These are phyloP conservation scores for Phenganax subtilis DNA, from an alignment of 92 coral and sea anemone genomes.

Conservation along the genomic window DNA sequence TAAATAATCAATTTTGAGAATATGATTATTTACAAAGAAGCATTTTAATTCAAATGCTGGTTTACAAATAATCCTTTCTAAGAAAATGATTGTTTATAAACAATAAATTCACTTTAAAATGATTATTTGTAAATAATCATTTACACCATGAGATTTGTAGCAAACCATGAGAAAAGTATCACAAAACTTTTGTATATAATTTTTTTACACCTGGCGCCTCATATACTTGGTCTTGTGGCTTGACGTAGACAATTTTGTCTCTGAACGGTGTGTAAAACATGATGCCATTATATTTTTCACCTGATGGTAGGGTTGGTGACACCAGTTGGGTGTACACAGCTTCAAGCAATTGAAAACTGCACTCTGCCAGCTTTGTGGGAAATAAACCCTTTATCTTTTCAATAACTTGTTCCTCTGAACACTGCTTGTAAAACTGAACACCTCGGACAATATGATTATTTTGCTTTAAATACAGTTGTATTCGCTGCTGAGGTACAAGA, in stretches of 20 bases:
- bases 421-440: not conserved
- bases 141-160: no score
- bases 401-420: not conserved
- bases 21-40: no score
- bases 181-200: not conserved
- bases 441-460: not conserved
- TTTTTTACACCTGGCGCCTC: not conserved
- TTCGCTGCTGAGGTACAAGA: not conserved
- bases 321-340: slow-evolving; percentile 11
- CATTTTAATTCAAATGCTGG: no score
- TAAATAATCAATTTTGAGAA: no score
- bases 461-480: not conserved
- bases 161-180: no score
- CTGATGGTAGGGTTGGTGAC: not conserved
- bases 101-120: no score
- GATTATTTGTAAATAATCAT: no score
- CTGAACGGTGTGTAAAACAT: slow-evolving; percentile 8
- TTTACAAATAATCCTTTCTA: no score
- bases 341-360: slow-evolving; percentile 4
- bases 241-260: slow-evolving; percentile 4
- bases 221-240: not conserved
- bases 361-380: not conserved
- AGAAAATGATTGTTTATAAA: no score
- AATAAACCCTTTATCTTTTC: not conserved
- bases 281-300: slow-evolving; percentile 8